Conservation (phyloP, 2,888 invertebrate species). For the Dolichopus griseipennis region DNA sequence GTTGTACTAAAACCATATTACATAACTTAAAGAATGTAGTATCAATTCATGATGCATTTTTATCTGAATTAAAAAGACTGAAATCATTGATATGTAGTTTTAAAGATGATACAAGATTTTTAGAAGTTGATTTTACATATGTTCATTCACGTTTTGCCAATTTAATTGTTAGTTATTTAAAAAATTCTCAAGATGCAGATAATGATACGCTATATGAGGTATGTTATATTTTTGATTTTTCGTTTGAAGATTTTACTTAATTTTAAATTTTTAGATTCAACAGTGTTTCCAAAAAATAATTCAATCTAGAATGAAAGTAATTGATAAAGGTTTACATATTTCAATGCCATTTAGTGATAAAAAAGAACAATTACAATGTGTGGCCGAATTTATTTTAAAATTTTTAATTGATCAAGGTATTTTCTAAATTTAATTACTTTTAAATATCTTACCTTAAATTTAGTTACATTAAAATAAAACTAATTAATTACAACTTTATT, state of each 20-base stretch:
- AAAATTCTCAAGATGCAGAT: slow-evolving; percentile 34
- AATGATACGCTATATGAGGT: slow-evolving; percentile 29
- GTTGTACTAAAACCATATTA: slow-evolving; percentile 54
- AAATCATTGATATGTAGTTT: slow-evolving; percentile 60
- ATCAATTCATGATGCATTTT: slow-evolving; percentile 51
- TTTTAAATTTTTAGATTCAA: slow-evolving; percentile 24
- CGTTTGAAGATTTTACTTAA: not conserved
- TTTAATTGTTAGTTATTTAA: slow-evolving; percentile 53
- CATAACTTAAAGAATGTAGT: slow-evolving; percentile 50
- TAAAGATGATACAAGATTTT: slow-evolving; percentile 58
- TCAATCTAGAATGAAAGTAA: slow-evolving; percentile 19
- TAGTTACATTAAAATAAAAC: slow-evolving; percentile 9
- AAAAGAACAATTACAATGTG: slow-evolving; percentile 45
- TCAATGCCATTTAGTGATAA: slow-evolving; percentile 31
- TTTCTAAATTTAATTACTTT: slow-evolving; percentile 7
- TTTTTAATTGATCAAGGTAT: slow-evolving; percentile 31
- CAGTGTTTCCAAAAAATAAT: slow-evolving; percentile 25
- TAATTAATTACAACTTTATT: not conserved
- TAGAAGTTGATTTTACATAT: slow-evolving; percentile 53
- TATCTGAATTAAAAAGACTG: slow-evolving; percentile 58
- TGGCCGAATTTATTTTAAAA: slow-evolving; percentile 39
- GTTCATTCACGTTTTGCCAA: slow-evolving; percentile 58
- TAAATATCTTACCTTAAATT: no score
- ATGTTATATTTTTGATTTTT: not conserved
- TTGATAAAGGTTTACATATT: slow-evolving; percentile 33